A percentile compares a stretch with the other conserved stretches of the same genome.
Conservation (phyloP, 2,113 vertebrate species). For the Pelobates fuscus region DNA sequence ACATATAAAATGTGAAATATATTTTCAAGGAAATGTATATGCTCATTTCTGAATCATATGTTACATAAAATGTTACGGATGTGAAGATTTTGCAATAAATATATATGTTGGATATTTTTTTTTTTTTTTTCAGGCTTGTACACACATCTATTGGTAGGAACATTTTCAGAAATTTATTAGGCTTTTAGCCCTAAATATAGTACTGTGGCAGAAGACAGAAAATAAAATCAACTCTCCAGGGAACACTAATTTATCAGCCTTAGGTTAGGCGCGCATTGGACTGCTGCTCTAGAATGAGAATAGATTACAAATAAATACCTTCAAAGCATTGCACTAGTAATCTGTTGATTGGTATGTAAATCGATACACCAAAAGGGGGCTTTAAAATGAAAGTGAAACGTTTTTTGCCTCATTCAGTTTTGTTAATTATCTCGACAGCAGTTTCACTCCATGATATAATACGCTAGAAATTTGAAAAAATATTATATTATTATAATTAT, state of each 20-base stretch:
- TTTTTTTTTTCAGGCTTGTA: constrained; percentile 7
- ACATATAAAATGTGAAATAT: too few relatives aligned
- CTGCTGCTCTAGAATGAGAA: constrained; percentile 34
- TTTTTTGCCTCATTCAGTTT: not conserved
- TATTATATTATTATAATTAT: too few relatives aligned
- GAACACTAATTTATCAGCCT: constrained; percentile 47
- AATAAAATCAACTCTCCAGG: constrained; percentile 41
- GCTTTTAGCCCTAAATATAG: constrained; percentile 51
- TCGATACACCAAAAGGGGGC: constrained; percentile 33
- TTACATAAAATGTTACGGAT: too few relatives aligned
- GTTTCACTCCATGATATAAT: too few relatives aligned
- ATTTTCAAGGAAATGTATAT: too few relatives aligned
- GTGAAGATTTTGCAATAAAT: constrained; percentile 35
- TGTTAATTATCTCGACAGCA: not conserved
- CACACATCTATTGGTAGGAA: constrained; percentile 26
- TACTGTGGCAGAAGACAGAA: constrained; percentile 47
- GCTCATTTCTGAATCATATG: too few relatives aligned
- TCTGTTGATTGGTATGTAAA: constrained; percentile 51
- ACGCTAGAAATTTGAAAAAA: too few relatives aligned
- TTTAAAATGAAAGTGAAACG: constrained; percentile 1
- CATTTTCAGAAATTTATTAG: constrained; percentile 47
- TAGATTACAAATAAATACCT: constrained; percentile 37
- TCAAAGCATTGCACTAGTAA: constrained; percentile 35
- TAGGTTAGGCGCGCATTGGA: constrained; percentile 32
- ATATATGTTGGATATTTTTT: constrained; percentile 27